Base-by-base conservation (phyloP, 2,888 invertebrate genomes). In the Luperina nickerlii region DNA sequence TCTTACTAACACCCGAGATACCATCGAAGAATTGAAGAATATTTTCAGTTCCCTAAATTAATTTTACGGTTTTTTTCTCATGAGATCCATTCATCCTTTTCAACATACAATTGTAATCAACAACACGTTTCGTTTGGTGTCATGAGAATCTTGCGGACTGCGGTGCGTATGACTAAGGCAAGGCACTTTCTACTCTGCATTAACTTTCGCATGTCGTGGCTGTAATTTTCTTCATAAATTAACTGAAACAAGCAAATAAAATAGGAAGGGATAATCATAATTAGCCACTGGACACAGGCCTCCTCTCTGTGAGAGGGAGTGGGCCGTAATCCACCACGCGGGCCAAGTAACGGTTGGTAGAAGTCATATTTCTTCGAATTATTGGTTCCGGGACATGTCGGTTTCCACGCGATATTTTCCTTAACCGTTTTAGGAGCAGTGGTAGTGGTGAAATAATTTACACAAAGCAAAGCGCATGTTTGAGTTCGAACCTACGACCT, bases 121-220 rank as follows among this genome's bases (percentile, higher is more conserved):
- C 51, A 70, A 69, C 51, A n/a, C n/a, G 51, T 69, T 82, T 45
- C 72, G 18, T 63, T 74, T 71, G 71, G 48, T 63, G 63, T 67
- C 71, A 74, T 60, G 85, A 75, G 85, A 85, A 69, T 66, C 32
- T 81, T 45, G 42, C 38, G 20, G 42, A 75, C 32, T 51, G 27
- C 42, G 32, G 24, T 60, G 20, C 54, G 68, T 65, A 85, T 83
- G 76, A 83, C 63, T 76, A 81, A 85, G 81, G 32, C 63, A 38
- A 65, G 54, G 7, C 68, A 76, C 83, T 81, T 85, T 83, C 83
- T 85, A 74, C 65, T 71, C 48, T 15, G 48, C 51, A 54, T 54
- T 38, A 54, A 81, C 81, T 85, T 83, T 85, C 81, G 51, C 63
- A 75, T 72, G 18, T 63, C 48, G 62, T 54, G 32, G 5, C 51